Evolutionary conservation across 2,797 vertebrate genomes (phyloP), one percentile per base, ranked within the genome.

Genomic region (Aselliscus stoliczkanus): DNA sequence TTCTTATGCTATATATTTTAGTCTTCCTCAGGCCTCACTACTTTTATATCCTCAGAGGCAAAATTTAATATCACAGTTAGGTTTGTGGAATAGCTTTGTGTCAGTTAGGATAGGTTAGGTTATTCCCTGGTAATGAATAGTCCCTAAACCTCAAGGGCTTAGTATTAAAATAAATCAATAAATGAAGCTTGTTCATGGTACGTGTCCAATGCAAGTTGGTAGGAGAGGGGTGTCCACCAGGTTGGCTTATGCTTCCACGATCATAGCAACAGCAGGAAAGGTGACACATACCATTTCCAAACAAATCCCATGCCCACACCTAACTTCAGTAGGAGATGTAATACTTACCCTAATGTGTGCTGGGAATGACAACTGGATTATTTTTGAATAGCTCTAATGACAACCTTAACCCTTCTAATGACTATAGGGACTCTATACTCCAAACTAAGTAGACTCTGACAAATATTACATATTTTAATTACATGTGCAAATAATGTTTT

Each of bases 401-500:
- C 56, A 42, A 60, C 20, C 4, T 69, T 47, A 37, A 72, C 9
- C 52, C 50, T 80, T 31, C 27, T 37, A 58, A 1, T 54, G 3
- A 47, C 0, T n/a, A 31, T 50, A 83, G n/a, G 13, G 20, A 80
- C 29, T 73, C 29, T 58, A 62, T 81, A 69, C 1, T 50, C 13
- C 14, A 83, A 93, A 80, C 12, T 75, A 79, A 91, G 34, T 44
- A 85, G 39, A 4, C n/a, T 64, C 34, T 70, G 89, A 47, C 0
- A 50, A 80, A 58, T 81, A 72, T 18, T 21, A n/a, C 31, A 25
- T 39, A 42, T 60, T 84, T 92, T 82, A 96, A 75, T 52, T 81
- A 77, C 50, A 18, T 80, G 9, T 83, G 67, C 86, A 85, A 88
- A 77, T 34, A 86, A n/a, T 64, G 27, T 29, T 79, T 85, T 80